Percentiles rank a stretch among this genome's conserved stretches.
Evolutionary conservation across 1,140 invertebrate species (phyloP).

Genomic region (Heliconius hewitsoni): DNA sequence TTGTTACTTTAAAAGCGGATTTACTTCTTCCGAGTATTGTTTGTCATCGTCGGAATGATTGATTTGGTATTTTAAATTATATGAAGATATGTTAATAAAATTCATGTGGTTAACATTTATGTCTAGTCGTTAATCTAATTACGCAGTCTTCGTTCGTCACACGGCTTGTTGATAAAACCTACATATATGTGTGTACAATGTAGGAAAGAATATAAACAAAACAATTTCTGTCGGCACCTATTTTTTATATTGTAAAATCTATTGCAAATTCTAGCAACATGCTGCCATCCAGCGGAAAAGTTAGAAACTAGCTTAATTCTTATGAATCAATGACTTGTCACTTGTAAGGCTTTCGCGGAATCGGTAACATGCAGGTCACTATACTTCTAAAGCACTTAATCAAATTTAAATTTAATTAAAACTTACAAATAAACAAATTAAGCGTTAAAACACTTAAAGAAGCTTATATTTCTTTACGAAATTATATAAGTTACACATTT

Average conservation of each 20-base stretch:
- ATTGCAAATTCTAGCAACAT: not conserved
- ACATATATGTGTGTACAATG: not conserved
- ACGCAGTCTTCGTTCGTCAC: slow-evolving; percentile 18
- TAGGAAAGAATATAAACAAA: slow-evolving; percentile 35
- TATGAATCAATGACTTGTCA: not conserved
- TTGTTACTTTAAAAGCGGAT: slow-evolving; percentile 30
- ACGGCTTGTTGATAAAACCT: slow-evolving; percentile 19
- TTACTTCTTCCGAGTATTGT: slow-evolving; percentile 24
- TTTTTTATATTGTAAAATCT: not conserved
- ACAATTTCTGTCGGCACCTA: not conserved
- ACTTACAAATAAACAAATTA: not conserved
- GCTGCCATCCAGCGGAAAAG: slow-evolving; percentile 29
- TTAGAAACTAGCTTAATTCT: slow-evolving; percentile 8
- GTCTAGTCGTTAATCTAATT: slow-evolving; percentile 21
- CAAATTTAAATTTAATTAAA: not conserved
- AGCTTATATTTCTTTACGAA: not conserved
- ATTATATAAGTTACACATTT: not conserved
- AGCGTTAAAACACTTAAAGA: not conserved
- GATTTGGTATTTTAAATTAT: not conserved
- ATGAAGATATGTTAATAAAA: slow-evolving; percentile 24
- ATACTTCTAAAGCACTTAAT: not conserved
- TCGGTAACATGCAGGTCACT: not conserved
- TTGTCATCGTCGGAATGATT: slow-evolving; percentile 21
- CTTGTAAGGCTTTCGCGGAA: slow-evolving; percentile 22
- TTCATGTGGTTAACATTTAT: slow-evolving; percentile 29